Evolutionary conservation across 2,113 vertebrate species (phyloP).

Genomic region (Corythoichthys intestinalis): DNA sequence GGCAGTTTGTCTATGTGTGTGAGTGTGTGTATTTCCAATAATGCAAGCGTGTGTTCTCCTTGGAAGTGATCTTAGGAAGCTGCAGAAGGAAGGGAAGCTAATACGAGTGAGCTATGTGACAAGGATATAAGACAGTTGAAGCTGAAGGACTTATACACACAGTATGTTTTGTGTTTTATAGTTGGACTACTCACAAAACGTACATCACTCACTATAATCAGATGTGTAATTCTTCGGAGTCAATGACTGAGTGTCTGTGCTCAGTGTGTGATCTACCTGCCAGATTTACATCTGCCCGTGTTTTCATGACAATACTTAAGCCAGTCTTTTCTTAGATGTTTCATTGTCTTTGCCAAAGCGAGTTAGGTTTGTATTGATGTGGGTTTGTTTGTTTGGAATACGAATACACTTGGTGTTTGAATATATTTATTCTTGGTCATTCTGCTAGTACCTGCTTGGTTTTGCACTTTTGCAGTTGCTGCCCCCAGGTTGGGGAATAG

Average conservation of each 20-base stretch:
- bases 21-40: slow-evolving; percentile 21
- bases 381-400: slow-evolving; percentile 9
- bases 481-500: too few relatives aligned
- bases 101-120: slow-evolving; percentile 6
- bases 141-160: slow-evolving; percentile 12
- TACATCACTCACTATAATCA: slow-evolving; percentile 7
- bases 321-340: neutral
- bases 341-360: slow-evolving; percentile 5
- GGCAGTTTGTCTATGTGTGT: slow-evolving; percentile 5
- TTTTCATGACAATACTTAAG: neutral
- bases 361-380: neutral
- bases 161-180: neutral
- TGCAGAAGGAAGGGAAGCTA: slow-evolving; percentile 7
- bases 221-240: slow-evolving; percentile 23
- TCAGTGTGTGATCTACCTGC: neutral
- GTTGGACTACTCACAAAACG: slow-evolving; percentile 2
- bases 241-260: neutral
- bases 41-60: slow-evolving; percentile 25
- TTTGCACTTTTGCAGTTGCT: neutral
- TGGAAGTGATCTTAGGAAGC: slow-evolving; percentile 41
- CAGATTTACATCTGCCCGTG: neutral
- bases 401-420: neutral
- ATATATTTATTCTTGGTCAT: neutral
- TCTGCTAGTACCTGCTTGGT: neutral
- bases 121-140: slow-evolving; percentile 9